Conservation (phyloP, 1,140 invertebrate species). For the Trichoplusia ni region DNA sequence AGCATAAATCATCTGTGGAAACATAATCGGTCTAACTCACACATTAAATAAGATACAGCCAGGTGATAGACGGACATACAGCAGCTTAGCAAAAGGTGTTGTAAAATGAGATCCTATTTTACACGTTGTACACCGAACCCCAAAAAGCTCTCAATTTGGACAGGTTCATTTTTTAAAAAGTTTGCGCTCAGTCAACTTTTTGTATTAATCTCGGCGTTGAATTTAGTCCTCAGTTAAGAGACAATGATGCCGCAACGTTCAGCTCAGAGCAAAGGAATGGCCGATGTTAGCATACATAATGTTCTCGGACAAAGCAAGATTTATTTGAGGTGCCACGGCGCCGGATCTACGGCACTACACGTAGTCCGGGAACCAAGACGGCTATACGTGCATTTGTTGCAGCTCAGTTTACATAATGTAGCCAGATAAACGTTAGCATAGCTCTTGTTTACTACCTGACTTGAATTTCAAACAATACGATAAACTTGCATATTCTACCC, state of each 20-base stretch:
- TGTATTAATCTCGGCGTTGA: constrained; percentile 10
- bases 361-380: constrained; percentile 13
- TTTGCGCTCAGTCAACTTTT: not conserved
- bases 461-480: constrained; percentile 8
- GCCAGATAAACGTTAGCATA: constrained; percentile 11
- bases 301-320: constrained; percentile 58
- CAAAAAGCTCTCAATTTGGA: too few species aligned
- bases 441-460: not conserved
- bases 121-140: too few species aligned
- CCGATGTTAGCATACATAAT: constrained; percentile 60
- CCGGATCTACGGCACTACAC: constrained; percentile 31
- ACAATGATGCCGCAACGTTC: constrained; percentile 32
- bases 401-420: constrained; percentile 20
- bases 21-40: too few species aligned
- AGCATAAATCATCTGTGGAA: too few species aligned
- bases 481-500: constrained; percentile 7
- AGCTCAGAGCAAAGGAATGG: constrained; percentile 47
- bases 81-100: too few species aligned
- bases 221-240: constrained; percentile 13
- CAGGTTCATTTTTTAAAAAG: constrained; percentile 14
- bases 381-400: constrained; percentile 19
- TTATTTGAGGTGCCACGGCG: constrained; percentile 44
- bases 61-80: too few species aligned
- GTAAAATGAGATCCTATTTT: too few species aligned
- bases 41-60: too few species aligned